phyloP scores from a whole-genome alignment of 2,113 vertebrate species.

The Tangachromis dhanisi region DNA sequence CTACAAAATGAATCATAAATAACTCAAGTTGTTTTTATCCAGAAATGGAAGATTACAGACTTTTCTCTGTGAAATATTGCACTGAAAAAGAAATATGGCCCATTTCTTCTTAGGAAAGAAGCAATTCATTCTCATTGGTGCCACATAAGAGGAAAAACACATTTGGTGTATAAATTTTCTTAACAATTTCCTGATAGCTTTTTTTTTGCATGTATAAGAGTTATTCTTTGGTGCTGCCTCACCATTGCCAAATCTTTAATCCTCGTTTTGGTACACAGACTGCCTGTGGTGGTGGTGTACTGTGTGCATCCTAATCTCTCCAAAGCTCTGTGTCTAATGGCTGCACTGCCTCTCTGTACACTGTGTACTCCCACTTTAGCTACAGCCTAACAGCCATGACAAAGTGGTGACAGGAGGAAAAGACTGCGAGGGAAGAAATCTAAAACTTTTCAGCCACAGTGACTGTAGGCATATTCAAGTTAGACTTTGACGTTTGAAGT shows the following conservation, averaged over 20 bases:
- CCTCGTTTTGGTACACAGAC: constrained; percentile 54
- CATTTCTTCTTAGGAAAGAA: constrained; percentile 12
- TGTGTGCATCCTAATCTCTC: constrained; percentile 60
- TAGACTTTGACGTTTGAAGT: neutral
- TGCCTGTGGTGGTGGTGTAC: constrained; percentile 52
- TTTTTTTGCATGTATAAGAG: neutral
- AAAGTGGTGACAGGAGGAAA: constrained; percentile 29
- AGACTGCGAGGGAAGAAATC: neutral
- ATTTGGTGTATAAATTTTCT: neutral
- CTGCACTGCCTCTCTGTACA: constrained; percentile 47
- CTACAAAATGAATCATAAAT: constrained; percentile 39
- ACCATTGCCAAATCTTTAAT: constrained; percentile 49
- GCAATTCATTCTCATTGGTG: constrained; percentile 21
- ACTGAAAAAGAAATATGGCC: neutral
- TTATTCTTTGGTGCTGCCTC: constrained; percentile 13
- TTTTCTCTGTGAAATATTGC: constrained; percentile 6
- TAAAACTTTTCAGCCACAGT: neutral
- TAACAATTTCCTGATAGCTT: neutral
- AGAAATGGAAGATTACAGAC: constrained; percentile 26
- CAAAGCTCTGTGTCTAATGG: constrained; percentile 71
- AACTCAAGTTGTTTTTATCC: constrained; percentile 23
- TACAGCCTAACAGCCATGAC: constrained; percentile 18
- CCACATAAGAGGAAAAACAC: constrained; percentile 12
- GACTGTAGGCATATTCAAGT: neutral
- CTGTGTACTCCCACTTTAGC: constrained; percentile 44